Evolutionary conservation across 2,888 invertebrate species (phyloP), one percentile per base, ranked within the genome.

Genomic region (Cryptus armator): DNA sequence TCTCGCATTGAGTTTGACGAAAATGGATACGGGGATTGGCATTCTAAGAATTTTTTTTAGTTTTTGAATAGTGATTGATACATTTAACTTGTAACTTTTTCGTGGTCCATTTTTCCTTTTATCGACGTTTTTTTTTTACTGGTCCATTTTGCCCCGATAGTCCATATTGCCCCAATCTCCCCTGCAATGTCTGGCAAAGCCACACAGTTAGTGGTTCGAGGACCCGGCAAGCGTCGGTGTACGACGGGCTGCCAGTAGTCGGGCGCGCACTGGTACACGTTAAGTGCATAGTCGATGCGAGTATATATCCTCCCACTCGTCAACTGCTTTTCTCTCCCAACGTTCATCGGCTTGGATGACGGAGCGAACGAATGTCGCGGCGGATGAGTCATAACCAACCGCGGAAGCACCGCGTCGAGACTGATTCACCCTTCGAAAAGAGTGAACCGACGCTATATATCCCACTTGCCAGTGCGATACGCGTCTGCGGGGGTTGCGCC

Each of bases 401-500:
- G 74, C 87, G 86, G 88, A 86, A 87, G 87, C 86, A 86, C 83
- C 86, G 77, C 81, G 70, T 12, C 71, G 85, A 78, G 85, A 86
- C 88, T 88, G 86, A 87, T 86, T 88, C 88, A 88, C 88, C 88
- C 88, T 84, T 80, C 85, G 75, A 82, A 84, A 84, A 78, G 71
- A 80, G 77, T 68, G 83, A 51, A 70, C 70, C 70, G 77, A 48
- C 78, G 64, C 46, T 46, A 64, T 62, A 14, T 16, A 7, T 19
- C 56, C 56, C 56, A 16, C 56, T n/a, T n/a, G 19, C 19, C 19
- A 14, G 37, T 32, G n/a, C 16, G n/a, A 19, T 43, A 14, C n/a
- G 24, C 29, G 53, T 48, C 14, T 70, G 70, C 56, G 76, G 81
- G 84, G 77, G 81, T 62, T 43, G 67, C 81, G 46, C 68, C 48